phyloP scores from a whole-genome alignment of 2,113 vertebrate species.

The Puma concolor region DNA sequence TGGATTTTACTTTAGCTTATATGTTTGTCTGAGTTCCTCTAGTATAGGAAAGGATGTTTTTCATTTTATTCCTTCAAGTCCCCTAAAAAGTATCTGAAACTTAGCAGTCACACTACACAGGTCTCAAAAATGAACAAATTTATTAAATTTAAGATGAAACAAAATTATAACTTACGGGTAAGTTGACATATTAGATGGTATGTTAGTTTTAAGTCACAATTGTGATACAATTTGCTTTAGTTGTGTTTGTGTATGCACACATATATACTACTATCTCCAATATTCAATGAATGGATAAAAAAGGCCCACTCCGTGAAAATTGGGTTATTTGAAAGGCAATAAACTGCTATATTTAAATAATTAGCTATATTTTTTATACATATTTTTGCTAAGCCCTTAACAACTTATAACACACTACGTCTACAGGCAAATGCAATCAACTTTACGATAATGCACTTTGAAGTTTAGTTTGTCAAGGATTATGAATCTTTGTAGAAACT shows the following conservation, averaged over 20 bases:
- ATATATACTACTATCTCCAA: neutral
- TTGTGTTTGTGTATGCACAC: neutral
- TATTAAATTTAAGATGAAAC: neutral
- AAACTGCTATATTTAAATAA: neutral
- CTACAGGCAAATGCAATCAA: neutral
- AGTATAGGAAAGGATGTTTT: neutral
- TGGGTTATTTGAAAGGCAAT: neutral
- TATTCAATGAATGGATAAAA: neutral
- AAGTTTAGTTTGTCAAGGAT: neutral
- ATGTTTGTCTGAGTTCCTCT: neutral
- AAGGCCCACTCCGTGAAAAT: neutral
- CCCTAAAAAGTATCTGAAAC: neutral
- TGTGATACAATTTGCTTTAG: neutral
- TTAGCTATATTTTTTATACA: neutral
- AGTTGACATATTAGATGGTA: neutral
- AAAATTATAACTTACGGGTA: neutral
- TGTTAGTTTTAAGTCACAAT: constrained; percentile 6
- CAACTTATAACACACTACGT: neutral
- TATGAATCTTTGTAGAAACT: neutral
- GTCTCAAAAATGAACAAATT: neutral
- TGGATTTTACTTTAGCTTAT: neutral
- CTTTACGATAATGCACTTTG: neutral
- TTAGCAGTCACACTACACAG: neutral
- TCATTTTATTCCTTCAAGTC: neutral
- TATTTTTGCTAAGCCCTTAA: neutral